These are phyloP conservation scores for Dicycla oo DNA, from an alignment of 2,888 invertebrate species.

Conservation along the genomic window DNA sequence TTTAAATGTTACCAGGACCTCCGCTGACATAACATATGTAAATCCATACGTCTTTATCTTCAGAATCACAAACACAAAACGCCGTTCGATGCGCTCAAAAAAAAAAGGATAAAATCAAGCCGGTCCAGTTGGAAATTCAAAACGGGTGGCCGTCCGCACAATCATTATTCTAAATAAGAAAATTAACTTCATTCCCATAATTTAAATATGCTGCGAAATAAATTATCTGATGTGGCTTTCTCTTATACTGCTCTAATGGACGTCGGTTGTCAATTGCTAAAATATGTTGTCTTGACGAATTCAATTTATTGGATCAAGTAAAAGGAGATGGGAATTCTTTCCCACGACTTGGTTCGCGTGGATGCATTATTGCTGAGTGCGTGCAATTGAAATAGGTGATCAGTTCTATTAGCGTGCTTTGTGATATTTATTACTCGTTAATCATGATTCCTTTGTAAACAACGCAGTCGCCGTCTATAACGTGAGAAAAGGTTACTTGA, in stretches of 20 bases:
- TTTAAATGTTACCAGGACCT: slow-evolving; percentile 88
- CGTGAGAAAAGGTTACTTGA: slow-evolving; percentile 51
- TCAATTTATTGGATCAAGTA: slow-evolving; percentile 81
- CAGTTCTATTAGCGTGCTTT: slow-evolving; percentile 61
- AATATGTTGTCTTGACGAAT: slow-evolving; percentile 84
- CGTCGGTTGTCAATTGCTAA: slow-evolving; percentile 82
- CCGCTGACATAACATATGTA: slow-evolving; percentile 89
- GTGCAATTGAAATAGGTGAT: slow-evolving; percentile 68
- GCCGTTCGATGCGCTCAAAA: slow-evolving; percentile 82
- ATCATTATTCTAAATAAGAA: slow-evolving; percentile 89
- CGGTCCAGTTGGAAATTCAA: slow-evolving; percentile 84
- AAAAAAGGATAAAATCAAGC: slow-evolving; percentile 75
- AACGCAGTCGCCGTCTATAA: slow-evolving; percentile 17
- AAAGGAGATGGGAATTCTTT: slow-evolving; percentile 75
- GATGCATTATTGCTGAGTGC: slow-evolving; percentile 66
- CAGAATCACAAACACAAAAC: slow-evolving; percentile 86
- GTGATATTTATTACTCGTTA: slow-evolving; percentile 56
- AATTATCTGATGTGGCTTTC: slow-evolving; percentile 68
- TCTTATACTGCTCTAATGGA: slow-evolving; percentile 78
- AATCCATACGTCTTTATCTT: slow-evolving; percentile 90
- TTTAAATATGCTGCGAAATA: slow-evolving; percentile 83
- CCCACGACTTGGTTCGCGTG: slow-evolving; percentile 75
- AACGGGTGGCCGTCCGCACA: slow-evolving; percentile 87
- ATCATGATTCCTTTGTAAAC: slow-evolving; percentile 53
- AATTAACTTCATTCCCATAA: slow-evolving; percentile 90